Conservation (phyloP, 2,888 invertebrate genomes). For the Brassicogethes aeneus region DNA sequence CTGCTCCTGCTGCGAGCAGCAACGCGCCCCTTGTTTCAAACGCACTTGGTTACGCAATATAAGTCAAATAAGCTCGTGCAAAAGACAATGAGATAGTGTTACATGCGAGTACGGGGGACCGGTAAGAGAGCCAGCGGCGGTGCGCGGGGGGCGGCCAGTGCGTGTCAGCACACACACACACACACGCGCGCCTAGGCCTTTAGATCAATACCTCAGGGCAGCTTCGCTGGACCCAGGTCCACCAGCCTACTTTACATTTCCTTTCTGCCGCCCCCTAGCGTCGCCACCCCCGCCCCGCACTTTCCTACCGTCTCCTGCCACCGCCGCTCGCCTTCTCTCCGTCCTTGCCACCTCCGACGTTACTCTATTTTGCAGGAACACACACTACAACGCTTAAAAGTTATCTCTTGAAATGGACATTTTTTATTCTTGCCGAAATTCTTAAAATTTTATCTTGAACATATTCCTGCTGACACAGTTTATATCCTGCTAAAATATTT, state of each 20-base stretch:
- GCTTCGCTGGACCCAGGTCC: conserved; percentile 40
- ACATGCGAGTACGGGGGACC: conserved; percentile 23
- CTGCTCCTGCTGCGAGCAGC: neutral
- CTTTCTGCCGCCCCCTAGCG: conserved; percentile 33
- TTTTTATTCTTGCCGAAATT: too few relatives aligned
- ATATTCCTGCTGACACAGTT: too few relatives aligned
- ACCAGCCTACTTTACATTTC: conserved; percentile 52
- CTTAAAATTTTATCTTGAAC: too few relatives aligned
- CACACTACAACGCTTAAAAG: neutral
- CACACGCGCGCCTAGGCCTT: conserved; percentile 19
- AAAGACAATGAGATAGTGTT: conserved; percentile 32
- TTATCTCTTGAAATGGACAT: too few relatives aligned
- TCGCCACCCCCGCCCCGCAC: conserved; percentile 21
- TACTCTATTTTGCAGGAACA: neutral
- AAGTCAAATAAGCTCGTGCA: conserved; percentile 10
- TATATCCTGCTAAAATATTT: too few relatives aligned
- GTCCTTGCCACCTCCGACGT: neutral
- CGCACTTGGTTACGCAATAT: neutral
- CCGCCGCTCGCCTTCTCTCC: conserved; percentile 17
- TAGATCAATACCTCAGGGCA: conserved; percentile 43
- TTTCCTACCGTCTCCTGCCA: conserved; percentile 17
- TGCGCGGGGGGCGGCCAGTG: conserved; percentile 28
- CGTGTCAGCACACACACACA: conserved; percentile 40
- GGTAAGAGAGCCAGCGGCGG: conserved; percentile 25
- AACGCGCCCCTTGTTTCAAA: neutral